Percentiles rank a stretch among this genome's conserved stretches.
These are phyloP conservation scores for Chymomyza costata DNA, from an alignment of 1,140 invertebrate genomes.

Conservation along the genomic window DNA sequence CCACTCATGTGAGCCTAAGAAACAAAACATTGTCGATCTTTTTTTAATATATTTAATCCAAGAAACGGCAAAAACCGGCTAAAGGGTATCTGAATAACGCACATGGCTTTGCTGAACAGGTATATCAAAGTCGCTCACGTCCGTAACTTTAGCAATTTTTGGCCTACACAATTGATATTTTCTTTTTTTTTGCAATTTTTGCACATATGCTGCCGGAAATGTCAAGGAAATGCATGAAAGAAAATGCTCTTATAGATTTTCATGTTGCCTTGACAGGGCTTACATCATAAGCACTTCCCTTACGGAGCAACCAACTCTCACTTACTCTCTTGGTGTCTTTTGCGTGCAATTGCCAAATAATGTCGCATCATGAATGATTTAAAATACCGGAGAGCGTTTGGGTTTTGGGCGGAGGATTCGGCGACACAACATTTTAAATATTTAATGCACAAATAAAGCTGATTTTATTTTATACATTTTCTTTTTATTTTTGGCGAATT, in stretches of 20 bases:
- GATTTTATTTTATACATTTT: constrained; percentile 40
- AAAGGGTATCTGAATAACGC: no score
- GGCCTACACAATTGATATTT: constrained; percentile 14
- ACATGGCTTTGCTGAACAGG: no score
- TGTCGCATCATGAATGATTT: constrained; percentile 61
- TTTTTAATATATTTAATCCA: no score
- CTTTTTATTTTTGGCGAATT: constrained; percentile 26
- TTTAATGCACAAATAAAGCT: constrained; percentile 55
- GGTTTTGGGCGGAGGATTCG: constrained; percentile 2
- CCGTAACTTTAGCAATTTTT: constrained; percentile 1
- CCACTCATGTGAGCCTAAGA: no score
- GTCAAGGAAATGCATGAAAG: constrained; percentile 52
- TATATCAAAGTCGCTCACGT: no score
- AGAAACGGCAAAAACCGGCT: no score
- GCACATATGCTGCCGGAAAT: constrained; percentile 59
- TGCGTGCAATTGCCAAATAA: constrained; percentile 57
- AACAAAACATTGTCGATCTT: no score
- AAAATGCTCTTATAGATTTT: constrained; percentile 53
- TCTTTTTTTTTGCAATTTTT: constrained; percentile 10
- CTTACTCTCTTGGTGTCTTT: constrained; percentile 4
- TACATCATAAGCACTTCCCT: constrained; percentile 34
- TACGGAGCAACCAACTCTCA: constrained; percentile 8
- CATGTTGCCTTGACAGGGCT: constrained; percentile 48
- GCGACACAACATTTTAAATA: constrained; percentile 67
- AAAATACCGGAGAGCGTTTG: constrained; percentile 27